phyloP scores from a whole-genome alignment of 2,113 vertebrate species.

The Dipodomys stephensi region DNA sequence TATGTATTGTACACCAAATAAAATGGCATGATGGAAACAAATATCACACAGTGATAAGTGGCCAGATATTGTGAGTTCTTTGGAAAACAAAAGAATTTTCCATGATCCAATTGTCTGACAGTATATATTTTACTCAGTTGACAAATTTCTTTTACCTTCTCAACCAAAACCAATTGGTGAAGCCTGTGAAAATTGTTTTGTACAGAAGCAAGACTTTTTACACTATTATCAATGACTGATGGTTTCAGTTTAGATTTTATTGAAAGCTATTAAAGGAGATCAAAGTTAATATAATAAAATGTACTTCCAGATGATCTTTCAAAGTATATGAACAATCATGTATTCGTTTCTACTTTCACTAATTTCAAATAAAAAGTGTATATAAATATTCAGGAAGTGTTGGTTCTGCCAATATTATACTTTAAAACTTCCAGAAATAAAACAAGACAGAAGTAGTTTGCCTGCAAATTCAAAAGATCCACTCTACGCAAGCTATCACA shows the following conservation, averaged over 20 bases:
- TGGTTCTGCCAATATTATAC: neutral
- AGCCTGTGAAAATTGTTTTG: constrained; percentile 62
- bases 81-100: constrained; percentile 75
- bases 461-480: constrained; percentile 57
- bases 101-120: constrained; percentile 36
- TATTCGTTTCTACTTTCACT: neutral
- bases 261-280: constrained; percentile 45
- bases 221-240: constrained; percentile 53
- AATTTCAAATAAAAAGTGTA: constrained; percentile 49
- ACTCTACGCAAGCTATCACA: constrained; percentile 22
- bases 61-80: constrained; percentile 46
- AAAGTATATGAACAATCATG: constrained; percentile 27
- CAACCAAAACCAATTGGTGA: constrained; percentile 70
- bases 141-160: constrained; percentile 55
- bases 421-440: neutral
- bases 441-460: neutral
- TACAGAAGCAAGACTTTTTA: neutral
- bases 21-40: constrained; percentile 77
- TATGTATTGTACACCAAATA: constrained; percentile 63
- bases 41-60: constrained; percentile 68
- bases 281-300: neutral
- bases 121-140: constrained; percentile 41
- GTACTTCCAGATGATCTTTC: neutral
- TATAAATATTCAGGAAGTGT: neutral
- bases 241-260: constrained; percentile 14